Conservation (phyloP, 2,888 invertebrate genomes). For the Hipparchia sbordonii region DNA sequence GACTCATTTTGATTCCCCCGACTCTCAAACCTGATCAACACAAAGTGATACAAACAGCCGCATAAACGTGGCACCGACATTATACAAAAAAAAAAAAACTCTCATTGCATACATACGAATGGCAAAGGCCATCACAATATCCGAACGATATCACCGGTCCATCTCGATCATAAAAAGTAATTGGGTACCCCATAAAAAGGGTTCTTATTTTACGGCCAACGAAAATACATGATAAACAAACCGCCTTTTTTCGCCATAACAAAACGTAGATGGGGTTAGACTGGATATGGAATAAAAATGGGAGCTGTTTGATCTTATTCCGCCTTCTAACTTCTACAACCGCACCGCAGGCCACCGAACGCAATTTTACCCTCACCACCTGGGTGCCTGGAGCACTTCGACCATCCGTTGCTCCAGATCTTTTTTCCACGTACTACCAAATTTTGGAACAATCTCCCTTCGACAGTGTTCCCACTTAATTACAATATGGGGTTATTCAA, state of each 20-base stretch:
- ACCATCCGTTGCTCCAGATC: too few species aligned
- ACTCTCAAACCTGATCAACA: neutral
- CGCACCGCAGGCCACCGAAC: too few species aligned
- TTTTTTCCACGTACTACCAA: too few species aligned
- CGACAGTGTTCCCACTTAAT: too few species aligned
- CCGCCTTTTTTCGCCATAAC: conserved; percentile 59
- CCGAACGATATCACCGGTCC: conserved; percentile 69
- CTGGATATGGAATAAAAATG: conserved; percentile 19
- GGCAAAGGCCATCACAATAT: conserved; percentile 58
- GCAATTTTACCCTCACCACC: too few species aligned
- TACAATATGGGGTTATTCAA: too few species aligned
- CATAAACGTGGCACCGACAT: conserved; percentile 1
- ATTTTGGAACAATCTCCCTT: too few species aligned
- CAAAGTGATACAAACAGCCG: conserved; percentile 12
- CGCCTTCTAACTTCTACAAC: too few species aligned
- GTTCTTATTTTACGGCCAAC: conserved; percentile 76
- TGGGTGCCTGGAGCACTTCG: too few species aligned
- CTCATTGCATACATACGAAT: conserved; percentile 13
- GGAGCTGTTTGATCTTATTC: neutral
- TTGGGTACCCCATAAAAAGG: conserved; percentile 79
- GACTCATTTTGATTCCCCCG: neutral
- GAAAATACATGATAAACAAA: conserved; percentile 78
- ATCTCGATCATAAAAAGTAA: conserved; percentile 79
- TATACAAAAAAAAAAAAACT: neutral
- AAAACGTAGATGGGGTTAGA: conserved; percentile 35